Base-by-base conservation (phyloP, 64 coral and sea anemone genomes). In the Stylophora pistillata region DNA sequence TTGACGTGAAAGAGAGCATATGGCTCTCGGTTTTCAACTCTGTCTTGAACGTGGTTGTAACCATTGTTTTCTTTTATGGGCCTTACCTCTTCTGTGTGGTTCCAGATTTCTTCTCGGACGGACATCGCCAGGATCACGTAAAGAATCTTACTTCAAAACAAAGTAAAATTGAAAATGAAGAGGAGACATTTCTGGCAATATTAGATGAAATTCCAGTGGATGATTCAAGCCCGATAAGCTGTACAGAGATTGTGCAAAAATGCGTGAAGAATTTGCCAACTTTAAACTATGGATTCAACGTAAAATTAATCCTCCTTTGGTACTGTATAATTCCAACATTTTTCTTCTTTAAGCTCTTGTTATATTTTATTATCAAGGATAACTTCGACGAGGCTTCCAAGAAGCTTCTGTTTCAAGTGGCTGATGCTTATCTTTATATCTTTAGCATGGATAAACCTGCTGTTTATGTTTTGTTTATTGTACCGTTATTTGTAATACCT, bases 311-410 rank as follows among this genome's bases (percentile, higher is more conserved):
- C 79, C 47, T 89, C 26, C 9, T 89, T 71, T 89, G 87, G 87
- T 89, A 78, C 29, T 63, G 34, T 79, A 52, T 89, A 71, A 89
- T 89, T 71, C 87, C 87, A 11, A 68, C 79, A 71, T 89, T 78
- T 75, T 89, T 89, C 31, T 89, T 79, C 20, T 55, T 89, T 16
- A 89, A 79, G 47, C 1, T 71, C 13, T 1, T 56, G 15, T 78
- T 89, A 41, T 89, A 89, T 74, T 58, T 69, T 18, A 78, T 89
- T 78, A 89, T 89, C 63, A 89, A 89, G 69, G 47, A 74, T 54
- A 76, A 16, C 5, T 70, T 78, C 16, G 62, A 89, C 17, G 61
- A 79, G 1, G 74, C 87, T 60, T 89, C 87, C 64, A 71, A 26
- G 21, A 89, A 71, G 29, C 62, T 89, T 29, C 60, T 89, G 20